A percentile compares a stretch with the other conserved stretches of the same genome.
Evolutionary conservation across 2,113 vertebrate genomes (phyloP).

Genomic region (Tonatia bakeri): DNA sequence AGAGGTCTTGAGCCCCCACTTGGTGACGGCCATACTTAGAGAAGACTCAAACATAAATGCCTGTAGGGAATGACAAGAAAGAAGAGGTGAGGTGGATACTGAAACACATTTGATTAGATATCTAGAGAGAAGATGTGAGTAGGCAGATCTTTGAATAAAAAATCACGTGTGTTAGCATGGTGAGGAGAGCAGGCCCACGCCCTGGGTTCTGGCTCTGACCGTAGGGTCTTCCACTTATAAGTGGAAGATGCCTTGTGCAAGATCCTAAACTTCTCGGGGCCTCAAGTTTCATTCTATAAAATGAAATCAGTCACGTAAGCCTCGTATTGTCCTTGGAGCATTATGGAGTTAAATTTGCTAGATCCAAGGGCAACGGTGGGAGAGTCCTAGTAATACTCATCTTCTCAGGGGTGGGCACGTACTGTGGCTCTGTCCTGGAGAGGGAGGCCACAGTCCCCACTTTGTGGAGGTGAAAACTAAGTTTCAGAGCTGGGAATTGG

Average conservation of each 20-base stretch:
- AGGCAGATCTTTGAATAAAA: not conserved
- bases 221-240: not conserved
- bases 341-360: not conserved
- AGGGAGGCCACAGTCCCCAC: not conserved
- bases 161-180: not conserved
- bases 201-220: not conserved
- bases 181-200: not conserved
- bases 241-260: not conserved
- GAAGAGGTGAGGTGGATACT: not conserved
- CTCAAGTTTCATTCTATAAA: not conserved
- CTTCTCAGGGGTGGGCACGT: not conserved
- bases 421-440: not conserved
- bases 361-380: not conserved
- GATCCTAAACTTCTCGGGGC: not conserved
- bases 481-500: not conserved
- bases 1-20: constrained; percentile 92
- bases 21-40: constrained; percentile 92
- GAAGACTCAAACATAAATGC: constrained; percentile 98
- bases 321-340: not conserved
- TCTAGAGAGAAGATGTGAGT: not conserved
- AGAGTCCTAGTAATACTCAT: not conserved
- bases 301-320: not conserved
- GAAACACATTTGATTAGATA: not conserved
- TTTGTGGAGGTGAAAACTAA: not conserved
- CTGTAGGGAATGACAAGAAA: constrained; percentile 77